Evolutionary conservation across 2,113 vertebrate genomes (phyloP), one percentile per base, ranked within the genome.

Genomic region (Muscicapa adusta): DNA sequence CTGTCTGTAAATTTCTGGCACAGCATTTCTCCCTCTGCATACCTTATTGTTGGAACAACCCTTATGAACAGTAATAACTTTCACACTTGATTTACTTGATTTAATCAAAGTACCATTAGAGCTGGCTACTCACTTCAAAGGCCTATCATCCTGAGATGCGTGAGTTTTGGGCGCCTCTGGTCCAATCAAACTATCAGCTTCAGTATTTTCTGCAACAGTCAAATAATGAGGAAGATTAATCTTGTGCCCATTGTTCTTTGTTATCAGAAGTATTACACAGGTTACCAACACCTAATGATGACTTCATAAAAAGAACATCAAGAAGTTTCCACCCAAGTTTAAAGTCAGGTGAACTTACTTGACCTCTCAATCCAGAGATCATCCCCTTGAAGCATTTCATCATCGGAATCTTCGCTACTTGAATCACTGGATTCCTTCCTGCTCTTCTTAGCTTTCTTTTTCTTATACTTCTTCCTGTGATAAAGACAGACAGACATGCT

Each of bases 111-210:
- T 18, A 66, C 22, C 4, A 5, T 70, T 18, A 76, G 14, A 78
- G 15, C 15, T 24, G 82, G 12, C 42, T 78, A 98, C 99, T 98
- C 97, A 99, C 99, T 99, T 99, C 85, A 99, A 85, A 94, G 99
- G 99, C 85, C 97, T 98, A 34, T 99, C 99, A 85, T 99, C 99
- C 97, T 99, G 99, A 66, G 98, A 99, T 18, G 98, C 92, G 10
- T 99, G 98, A 20, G 98, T 98, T 93, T 99, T 98, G n/a, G 99
- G 99, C 82, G 99, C 99, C 93, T 99, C 99, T 15, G 99, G 99
- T 53, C 99, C 99, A 86, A 99, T 99, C 76, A 99, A 74, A 92
- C 98, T 95, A 43, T 98, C 98, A 17, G 98, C 98, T 93, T 98
- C 97, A 58, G 96, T 93, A 76, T 95, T 84, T 90, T 97, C 98